Evolutionary conservation across 2,888 invertebrate species (phyloP).

Genomic region (Mantis religiosa): DNA sequence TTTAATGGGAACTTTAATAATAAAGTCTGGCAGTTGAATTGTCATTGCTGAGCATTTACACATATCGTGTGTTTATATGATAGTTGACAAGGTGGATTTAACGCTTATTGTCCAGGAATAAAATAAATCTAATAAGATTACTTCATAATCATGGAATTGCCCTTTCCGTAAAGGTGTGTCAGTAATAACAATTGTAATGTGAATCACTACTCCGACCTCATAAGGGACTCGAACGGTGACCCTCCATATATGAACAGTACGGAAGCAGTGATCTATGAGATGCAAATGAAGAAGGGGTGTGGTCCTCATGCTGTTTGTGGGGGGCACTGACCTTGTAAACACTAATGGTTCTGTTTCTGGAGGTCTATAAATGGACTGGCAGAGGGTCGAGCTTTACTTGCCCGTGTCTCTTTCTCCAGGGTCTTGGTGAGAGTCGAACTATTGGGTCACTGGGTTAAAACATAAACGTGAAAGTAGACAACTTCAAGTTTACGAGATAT

Average conservation of each 20-base stretch:
- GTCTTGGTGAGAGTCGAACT: neutral
- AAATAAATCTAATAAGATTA: too few relatives aligned
- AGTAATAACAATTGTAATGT: too few relatives aligned
- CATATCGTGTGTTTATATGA: too few relatives aligned
- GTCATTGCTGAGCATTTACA: too few relatives aligned
- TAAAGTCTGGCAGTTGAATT: too few relatives aligned
- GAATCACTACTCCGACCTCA: too few relatives aligned
- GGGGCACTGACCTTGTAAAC: neutral
- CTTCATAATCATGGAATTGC: too few relatives aligned
- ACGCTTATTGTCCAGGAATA: too few relatives aligned
- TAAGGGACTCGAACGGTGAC: too few relatives aligned
- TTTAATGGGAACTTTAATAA: too few relatives aligned
- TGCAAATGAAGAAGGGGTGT: neutral
- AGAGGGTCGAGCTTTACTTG: neutral
- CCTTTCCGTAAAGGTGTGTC: too few relatives aligned
- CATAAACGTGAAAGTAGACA: neutral
- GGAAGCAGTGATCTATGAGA: neutral
- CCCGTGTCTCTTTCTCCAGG: neutral
- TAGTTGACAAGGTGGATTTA: too few relatives aligned
- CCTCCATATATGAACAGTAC: neutral
- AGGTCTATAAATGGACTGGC: neutral
- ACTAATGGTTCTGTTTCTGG: neutral
- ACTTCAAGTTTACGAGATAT: neutral
- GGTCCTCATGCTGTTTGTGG: neutral
- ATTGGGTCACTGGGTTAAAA: neutral